Evolutionary conservation across 2,888 invertebrate genomes (phyloP), one percentile per base, ranked within the genome.

Genomic region (Seladonia tumulorum): DNA sequence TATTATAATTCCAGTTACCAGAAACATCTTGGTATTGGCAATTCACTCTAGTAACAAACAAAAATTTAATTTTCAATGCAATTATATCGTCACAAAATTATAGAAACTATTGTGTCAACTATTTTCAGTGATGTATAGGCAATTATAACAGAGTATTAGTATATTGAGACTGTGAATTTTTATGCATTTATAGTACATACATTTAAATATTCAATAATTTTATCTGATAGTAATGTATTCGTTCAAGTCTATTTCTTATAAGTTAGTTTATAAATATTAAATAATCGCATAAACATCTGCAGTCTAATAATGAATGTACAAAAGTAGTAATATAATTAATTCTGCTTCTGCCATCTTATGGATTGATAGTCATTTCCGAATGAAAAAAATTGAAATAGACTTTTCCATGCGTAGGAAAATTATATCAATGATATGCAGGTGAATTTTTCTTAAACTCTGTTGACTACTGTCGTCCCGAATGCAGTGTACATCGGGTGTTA

Each of bases 291-390:
- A 68, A 68, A 68, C 22, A 68, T 68, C 35, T 35, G 35, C 68
- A 68, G 68, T 68, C 35, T 68, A 68, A 68, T 68, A 68, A 60
- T 53, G 39, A 73, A 76, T 16, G 71, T 71, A 70, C 25, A 18
- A 77, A 53, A 77, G 29, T 63, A 74, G 29, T 57, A 74, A 60
- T 57, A 16, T 85, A 35, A 80, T 75, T 78, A 66, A 76, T 78
- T 35, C 76, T 72, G 5, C 25, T 53, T 76, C 42, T 29, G 63
- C 22, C 12, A 68, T 66, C n/a, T 63, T 79, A 57, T 73, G 82
- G 71, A 82, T 88, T 78, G 77, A 87, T 89, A 89, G 79, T 72
- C 70, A 88, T 80, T 49, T 60, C 57, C 60, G 84, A 79, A 80
- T 72, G 77, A 83, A 85, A 75, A 81, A 83, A 81, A 85, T 77